Evolutionary conservation across 2,113 vertebrate species (phyloP).

Genomic region (Notarius quadriscutis): DNA sequence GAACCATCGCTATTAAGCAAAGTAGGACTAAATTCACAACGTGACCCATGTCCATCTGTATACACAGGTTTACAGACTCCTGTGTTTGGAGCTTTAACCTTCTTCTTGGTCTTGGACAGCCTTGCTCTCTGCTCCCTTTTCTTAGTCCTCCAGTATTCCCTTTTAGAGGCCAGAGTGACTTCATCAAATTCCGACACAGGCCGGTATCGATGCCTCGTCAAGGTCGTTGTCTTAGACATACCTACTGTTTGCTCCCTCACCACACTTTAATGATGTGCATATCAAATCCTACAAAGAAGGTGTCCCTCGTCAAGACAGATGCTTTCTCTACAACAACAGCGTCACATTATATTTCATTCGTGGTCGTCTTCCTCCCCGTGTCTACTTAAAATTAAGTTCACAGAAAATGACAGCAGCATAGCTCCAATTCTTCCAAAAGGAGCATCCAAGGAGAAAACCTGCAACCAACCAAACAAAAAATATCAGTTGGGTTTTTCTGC

Average conservation of each 20-base stretch:
- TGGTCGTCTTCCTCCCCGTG: slow-evolving; percentile 6
- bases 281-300: not conserved
- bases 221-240: slow-evolving; percentile 66
- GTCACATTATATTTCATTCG: slow-evolving; percentile 38
- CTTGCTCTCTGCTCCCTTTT: slow-evolving; percentile 77
- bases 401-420: not conserved
- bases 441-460: slow-evolving; percentile 2
- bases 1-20: slow-evolving; percentile 50
- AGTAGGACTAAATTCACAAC: slow-evolving; percentile 28
- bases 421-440: not conserved
- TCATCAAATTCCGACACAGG: slow-evolving; percentile 70
- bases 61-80: slow-evolving; percentile 26
- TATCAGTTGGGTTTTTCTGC: not conserved
- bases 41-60: slow-evolving; percentile 26
- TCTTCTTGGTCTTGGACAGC: slow-evolving; percentile 58
- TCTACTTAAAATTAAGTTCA: slow-evolving; percentile 8
- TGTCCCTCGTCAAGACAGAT: not conserved
- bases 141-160: slow-evolving; percentile 78
- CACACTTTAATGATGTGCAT: slow-evolving; percentile 6
- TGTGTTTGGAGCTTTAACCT: slow-evolving; percentile 10
- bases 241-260: slow-evolving; percentile 43
- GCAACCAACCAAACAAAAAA: not conserved
- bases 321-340: not conserved
- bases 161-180: slow-evolving; percentile 70
- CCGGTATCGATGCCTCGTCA: slow-evolving; percentile 62